A percentile compares a stretch with the other conserved stretches of the same genome.
Conservation (phyloP, 2,888 invertebrate genomes). For the Sarcophaga rosellei region DNA sequence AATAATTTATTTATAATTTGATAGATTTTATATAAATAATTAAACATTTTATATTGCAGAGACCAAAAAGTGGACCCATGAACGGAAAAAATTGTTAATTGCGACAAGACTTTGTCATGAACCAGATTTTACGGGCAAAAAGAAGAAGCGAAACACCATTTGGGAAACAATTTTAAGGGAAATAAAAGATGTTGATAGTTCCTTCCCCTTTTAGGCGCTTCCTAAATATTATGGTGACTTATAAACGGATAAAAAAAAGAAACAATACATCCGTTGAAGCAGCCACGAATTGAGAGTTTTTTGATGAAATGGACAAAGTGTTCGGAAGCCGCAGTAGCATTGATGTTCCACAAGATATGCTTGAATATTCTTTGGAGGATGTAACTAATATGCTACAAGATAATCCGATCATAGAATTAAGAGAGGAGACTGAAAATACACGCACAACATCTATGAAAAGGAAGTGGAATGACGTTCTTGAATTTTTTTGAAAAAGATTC, state of each 20-base stretch:
- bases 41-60: conserved; percentile 20
- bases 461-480: conserved; percentile 29
- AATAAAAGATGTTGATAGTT: conserved; percentile 13
- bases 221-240: conserved; percentile 42
- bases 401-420: not conserved
- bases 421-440: not conserved
- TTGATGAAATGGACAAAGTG: conserved; percentile 25
- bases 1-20: conserved; percentile 7
- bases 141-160: conserved; percentile 23
- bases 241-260: conserved; percentile 31
- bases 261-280: conserved; percentile 20
- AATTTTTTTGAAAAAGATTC: conserved; percentile 26
- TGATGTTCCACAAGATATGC: not conserved
- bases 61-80: too few species aligned
- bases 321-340: not conserved
- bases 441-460: conserved; percentile 26
- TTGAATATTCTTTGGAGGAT: conserved; percentile 8
- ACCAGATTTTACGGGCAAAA: conserved; percentile 23
- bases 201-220: not conserved
- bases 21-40: conserved; percentile 1
- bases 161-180: conserved; percentile 26
- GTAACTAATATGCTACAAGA: conserved; percentile 27
- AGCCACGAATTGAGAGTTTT: conserved; percentile 38
- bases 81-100: conserved; percentile 11
- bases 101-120: not conserved